Conservation (phyloP, 2,113 vertebrate species). For the Lonchura striata region DNA sequence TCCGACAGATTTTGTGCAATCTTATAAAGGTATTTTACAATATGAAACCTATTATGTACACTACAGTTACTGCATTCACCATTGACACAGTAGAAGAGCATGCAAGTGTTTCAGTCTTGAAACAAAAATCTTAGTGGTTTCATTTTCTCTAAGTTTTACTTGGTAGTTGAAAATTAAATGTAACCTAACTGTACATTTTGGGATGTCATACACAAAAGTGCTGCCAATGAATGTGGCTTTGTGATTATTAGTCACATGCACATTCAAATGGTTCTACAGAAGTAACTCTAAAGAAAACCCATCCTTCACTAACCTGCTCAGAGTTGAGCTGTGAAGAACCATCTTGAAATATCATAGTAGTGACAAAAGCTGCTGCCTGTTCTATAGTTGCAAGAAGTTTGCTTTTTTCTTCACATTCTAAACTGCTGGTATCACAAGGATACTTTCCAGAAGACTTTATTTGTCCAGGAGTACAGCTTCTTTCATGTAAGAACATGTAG, state of each 20-base stretch:
- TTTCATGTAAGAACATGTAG: background rate
- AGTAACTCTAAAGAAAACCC: background rate
- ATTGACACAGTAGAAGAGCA: background rate
- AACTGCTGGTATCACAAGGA: conserved; percentile 70
- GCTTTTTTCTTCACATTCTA: conserved; percentile 71
- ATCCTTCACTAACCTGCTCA: conserved; percentile 74
- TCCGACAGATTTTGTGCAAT: background rate
- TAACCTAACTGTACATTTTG: background rate
- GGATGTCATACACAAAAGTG: background rate
- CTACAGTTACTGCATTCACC: background rate
- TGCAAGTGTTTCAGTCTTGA: background rate
- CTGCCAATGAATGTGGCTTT: background rate
- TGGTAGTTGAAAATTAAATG: background rate
- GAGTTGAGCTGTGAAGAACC: conserved; percentile 83
- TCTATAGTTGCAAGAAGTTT: conserved; percentile 64
- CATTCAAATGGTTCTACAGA: background rate
- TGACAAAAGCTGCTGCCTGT: conserved; percentile 70
- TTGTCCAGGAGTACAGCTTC: background rate
- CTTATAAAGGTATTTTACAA: background rate
- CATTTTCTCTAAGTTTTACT: background rate
- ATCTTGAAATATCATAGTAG: conserved; percentile 83
- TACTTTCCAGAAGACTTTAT: background rate
- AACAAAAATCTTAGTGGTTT: background rate
- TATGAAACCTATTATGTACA: background rate
- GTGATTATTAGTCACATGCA: background rate